Evolutionary conservation across 2,113 vertebrate species (phyloP).

Genomic region (Poecilia latipinna): DNA sequence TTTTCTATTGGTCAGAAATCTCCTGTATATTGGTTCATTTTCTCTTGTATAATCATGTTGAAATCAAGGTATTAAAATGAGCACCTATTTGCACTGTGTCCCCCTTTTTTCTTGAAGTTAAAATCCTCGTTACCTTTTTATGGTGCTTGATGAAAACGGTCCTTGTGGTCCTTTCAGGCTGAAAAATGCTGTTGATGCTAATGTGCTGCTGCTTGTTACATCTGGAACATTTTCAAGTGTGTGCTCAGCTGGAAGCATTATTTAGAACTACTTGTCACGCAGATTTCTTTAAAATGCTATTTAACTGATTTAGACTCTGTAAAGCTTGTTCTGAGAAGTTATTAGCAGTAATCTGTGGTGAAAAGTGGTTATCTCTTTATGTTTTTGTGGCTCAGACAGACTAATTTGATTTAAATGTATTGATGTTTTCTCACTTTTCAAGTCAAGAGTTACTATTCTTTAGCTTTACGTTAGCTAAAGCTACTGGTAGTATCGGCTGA

Average conservation of each 20-base stretch:
- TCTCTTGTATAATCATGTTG: slow-evolving; percentile 79
- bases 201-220: not conserved
- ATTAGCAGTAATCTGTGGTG: not conserved
- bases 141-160: slow-evolving; percentile 3
- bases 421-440: too few species aligned
- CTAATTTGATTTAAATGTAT: not conserved
- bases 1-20: slow-evolving; percentile 81
- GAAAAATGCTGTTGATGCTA: not conserved
- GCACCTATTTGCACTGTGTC: slow-evolving; percentile 73
- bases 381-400: not conserved
- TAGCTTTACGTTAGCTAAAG: not conserved
- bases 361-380: too few species aligned
- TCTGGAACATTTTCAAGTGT: not conserved
- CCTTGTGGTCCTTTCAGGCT: too few species aligned
- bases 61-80: slow-evolving; percentile 79
- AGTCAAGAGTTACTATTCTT: too few species aligned
- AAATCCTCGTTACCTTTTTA: not conserved
- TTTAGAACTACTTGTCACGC: not conserved
- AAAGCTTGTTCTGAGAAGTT: not conserved
- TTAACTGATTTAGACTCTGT: not conserved
- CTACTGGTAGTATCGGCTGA: not conserved
- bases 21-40: slow-evolving; percentile 82
- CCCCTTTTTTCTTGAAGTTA: slow-evolving; percentile 53
- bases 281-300: not conserved
- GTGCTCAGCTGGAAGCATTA: not conserved